Percentiles rank a stretch among this genome's conserved stretches.
phyloP scores from a whole-genome alignment of 2,888 invertebrate genomes.

The Eudasyphora cyanicolor region DNA sequence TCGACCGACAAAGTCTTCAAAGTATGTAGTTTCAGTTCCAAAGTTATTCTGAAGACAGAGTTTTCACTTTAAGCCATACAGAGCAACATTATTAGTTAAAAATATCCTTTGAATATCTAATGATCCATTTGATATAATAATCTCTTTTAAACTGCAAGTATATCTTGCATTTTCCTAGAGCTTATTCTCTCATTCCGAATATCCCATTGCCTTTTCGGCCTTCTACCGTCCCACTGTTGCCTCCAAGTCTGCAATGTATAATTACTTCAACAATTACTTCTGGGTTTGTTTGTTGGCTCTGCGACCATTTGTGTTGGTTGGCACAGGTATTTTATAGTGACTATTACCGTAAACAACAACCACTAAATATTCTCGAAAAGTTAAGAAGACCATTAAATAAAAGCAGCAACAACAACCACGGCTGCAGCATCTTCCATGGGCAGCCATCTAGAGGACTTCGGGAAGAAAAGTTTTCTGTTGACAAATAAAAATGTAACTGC shows the following conservation, averaged over 20 bases:
- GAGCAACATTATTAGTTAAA: too few relatives aligned
- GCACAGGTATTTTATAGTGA: constrained; percentile 9
- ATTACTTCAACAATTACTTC: constrained; percentile 13
- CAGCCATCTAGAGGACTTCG: background rate
- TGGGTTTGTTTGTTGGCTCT: background rate
- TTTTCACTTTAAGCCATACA: too few relatives aligned
- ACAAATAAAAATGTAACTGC: background rate
- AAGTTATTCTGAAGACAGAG: too few relatives aligned
- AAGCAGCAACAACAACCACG: background rate
- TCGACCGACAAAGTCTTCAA: too few relatives aligned
- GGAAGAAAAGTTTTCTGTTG: background rate
- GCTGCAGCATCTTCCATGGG: background rate
- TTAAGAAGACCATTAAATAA: background rate
- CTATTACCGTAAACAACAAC: constrained; percentile 1
- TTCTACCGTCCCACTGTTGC: background rate
- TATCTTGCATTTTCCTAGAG: too few relatives aligned
- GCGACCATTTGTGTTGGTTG: background rate
- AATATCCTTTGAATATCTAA: too few relatives aligned
- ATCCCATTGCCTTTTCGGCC: too few relatives aligned
- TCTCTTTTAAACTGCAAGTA: too few relatives aligned
- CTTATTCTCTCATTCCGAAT: too few relatives aligned
- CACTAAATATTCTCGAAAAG: constrained; percentile 10
- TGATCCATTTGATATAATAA: too few relatives aligned
- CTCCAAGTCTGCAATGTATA: background rate
- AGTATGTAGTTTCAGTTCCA: too few relatives aligned